A percentile compares a stretch with the other conserved stretches of the same genome.
Conservation (phyloP, 2,888 invertebrate genomes). For the Phortica okadai region DNA sequence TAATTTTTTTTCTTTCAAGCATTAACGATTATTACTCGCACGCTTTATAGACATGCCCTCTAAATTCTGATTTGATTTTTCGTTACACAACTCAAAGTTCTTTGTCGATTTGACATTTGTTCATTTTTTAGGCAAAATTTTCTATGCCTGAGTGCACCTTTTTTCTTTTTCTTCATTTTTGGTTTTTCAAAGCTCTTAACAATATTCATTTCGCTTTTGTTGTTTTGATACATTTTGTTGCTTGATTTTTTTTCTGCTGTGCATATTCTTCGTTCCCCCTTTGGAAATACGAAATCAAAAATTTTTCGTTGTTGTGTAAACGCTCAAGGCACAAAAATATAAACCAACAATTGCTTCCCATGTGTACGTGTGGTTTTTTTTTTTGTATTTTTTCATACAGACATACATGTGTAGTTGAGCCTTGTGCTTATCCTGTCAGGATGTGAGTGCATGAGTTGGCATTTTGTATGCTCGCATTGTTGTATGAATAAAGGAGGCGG, state of each 20-base stretch:
- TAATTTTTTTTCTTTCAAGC: no score
- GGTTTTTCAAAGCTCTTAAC: constrained; percentile 1
- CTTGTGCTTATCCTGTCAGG: background rate
- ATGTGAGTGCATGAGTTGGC: background rate
- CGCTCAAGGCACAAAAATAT: constrained; percentile 14
- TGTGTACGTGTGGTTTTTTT: background rate
- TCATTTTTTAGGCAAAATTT: background rate
- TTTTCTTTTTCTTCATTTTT: constrained; percentile 1
- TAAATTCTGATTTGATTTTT: background rate
- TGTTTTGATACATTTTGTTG: constrained; percentile 15
- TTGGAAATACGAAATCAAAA: constrained; percentile 1
- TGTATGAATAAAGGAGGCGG: background rate
- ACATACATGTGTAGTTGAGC: constrained; percentile 1
- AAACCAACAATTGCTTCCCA: constrained; percentile 6
- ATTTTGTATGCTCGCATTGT: background rate
- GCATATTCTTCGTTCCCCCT: background rate
- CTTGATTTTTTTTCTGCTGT: background rate
- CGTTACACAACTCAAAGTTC: background rate
- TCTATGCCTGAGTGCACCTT: constrained; percentile 21
- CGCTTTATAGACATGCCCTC: background rate
- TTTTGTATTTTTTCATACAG: background rate
- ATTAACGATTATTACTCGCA: no score
- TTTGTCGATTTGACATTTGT: background rate
- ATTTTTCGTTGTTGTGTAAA: background rate
- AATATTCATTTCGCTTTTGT: constrained; percentile 1